phyloP scores from a whole-genome alignment of 2,888 invertebrate genomes.

The Drosophila paucipuncta region DNA sequence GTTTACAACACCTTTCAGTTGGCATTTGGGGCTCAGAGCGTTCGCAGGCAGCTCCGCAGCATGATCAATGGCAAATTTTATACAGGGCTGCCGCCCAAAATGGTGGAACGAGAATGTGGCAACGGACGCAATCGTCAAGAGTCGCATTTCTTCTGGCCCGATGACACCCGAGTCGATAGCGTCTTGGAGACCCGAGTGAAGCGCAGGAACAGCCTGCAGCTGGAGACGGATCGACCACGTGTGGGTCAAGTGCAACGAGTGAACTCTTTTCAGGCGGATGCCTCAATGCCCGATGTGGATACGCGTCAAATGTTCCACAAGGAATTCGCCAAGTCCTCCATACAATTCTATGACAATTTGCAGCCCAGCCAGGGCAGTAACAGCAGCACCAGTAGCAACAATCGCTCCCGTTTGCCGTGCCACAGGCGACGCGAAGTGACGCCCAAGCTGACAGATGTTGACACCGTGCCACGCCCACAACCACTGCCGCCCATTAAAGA shows the following conservation, averaged over 20 bases:
- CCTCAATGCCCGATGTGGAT: constrained; percentile 60
- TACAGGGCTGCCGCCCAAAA: constrained; percentile 84
- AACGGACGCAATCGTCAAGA: constrained; percentile 81
- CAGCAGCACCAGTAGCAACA: constrained; percentile 3
- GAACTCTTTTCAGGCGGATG: constrained; percentile 32
- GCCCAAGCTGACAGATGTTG: constrained; percentile 69
- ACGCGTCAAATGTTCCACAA: constrained; percentile 83
- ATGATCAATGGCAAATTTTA: constrained; percentile 85
- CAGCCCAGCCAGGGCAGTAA: constrained; percentile 43
- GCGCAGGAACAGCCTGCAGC: constrained; percentile 75
- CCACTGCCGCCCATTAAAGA: constrained; percentile 38
- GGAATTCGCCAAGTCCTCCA: constrained; percentile 84
- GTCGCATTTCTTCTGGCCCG: constrained; percentile 85
- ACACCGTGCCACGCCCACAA: constrained; percentile 1
- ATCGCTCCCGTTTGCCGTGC: constrained; percentile 29
- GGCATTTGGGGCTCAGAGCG: constrained; percentile 53
- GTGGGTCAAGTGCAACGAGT: constrained; percentile 9
- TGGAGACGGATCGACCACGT: constrained; percentile 47
- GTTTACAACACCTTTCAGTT: constrained; percentile 53
- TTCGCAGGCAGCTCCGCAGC: constrained; percentile 4
- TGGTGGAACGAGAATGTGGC: constrained; percentile 80
- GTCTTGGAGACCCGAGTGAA: constrained; percentile 73
- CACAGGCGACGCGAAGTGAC: constrained; percentile 63
- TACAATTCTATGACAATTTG: constrained; percentile 83
- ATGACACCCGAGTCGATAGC: constrained; percentile 81